A percentile compares a stretch with the other conserved stretches of the same genome.
phyloP scores from a whole-genome alignment of 37 sponge, comb jelly and placozoan genomes.

The Petrosia ficiformis region DNA sequence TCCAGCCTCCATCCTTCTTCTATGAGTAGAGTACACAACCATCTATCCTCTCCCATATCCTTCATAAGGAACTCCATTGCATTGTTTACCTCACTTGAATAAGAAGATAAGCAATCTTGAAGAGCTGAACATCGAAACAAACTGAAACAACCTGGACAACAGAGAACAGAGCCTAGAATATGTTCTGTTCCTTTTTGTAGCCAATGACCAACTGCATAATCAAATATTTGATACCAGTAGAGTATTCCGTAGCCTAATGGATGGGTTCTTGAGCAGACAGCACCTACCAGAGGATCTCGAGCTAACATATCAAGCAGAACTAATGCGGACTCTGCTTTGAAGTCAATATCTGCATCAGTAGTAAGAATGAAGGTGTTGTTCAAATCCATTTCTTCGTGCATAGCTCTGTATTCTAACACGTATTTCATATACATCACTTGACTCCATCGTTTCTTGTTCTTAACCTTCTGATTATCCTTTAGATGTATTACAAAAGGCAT shows the following conservation, averaged over 20 bases:
- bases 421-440: conserved; percentile 98
- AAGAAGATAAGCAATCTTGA: conserved; percentile 52
- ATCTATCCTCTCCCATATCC: conserved; percentile 96
- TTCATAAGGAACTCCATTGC: conserved; percentile 86
- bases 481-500: conserved; percentile 76
- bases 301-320: conserved; percentile 73
- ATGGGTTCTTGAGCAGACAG: conserved; percentile 85
- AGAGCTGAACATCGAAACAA: conserved; percentile 78
- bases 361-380: conserved; percentile 89
- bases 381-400: conserved; percentile 8
- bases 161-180: conserved; percentile 83
- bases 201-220: conserved; percentile 90
- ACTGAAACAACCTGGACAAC: conserved; percentile 92
- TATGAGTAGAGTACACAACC: conserved; percentile 91
- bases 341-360: conserved; percentile 91
- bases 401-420: conserved; percentile 55
- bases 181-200: conserved; percentile 83
- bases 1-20: conserved; percentile 82
- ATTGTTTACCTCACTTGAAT: conserved; percentile 54
- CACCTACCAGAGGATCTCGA: conserved; percentile 73
- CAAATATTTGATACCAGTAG: conserved; percentile 90
- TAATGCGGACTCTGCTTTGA: conserved; percentile 69
- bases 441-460: conserved; percentile 88
- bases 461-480: conserved; percentile 74
- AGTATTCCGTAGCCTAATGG: conserved; percentile 80